Evolutionary conservation across 2,797 vertebrate genomes (phyloP).

Genomic region (Darevskia mixta): DNA sequence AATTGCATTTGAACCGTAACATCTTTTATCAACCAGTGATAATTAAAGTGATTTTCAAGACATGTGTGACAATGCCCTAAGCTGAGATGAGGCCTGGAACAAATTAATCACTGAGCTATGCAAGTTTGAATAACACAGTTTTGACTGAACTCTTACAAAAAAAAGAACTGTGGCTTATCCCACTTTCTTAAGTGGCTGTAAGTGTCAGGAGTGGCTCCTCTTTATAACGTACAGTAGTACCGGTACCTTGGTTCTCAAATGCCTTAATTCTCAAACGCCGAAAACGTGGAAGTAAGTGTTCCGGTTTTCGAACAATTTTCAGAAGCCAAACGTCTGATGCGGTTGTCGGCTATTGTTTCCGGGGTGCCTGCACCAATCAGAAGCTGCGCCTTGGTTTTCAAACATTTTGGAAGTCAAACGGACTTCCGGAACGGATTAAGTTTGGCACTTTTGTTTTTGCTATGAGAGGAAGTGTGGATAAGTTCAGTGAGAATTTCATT

Average conservation of each 20-base stretch:
- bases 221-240: neutral
- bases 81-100: neutral
- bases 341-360: too few relatives aligned
- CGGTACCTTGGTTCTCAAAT: too few relatives aligned
- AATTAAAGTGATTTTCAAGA: slow-evolving; percentile 2
- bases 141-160: neutral
- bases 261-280: too few relatives aligned
- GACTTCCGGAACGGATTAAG: too few relatives aligned
- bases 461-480: neutral
- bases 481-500: too few relatives aligned
- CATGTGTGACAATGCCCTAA: neutral
- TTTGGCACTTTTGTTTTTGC: too few relatives aligned
- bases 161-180: neutral
- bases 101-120: neutral
- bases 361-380: too few relatives aligned
- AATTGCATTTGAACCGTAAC: neutral
- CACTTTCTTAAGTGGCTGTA: neutral
- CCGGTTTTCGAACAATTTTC: too few relatives aligned
- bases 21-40: neutral
- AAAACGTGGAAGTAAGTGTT: too few relatives aligned
- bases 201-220: neutral
- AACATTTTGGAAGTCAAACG: too few relatives aligned
- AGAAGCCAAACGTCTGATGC: too few relatives aligned
- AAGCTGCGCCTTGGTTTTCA: too few relatives aligned
- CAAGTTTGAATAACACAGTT: neutral